Percentiles rank a stretch among this genome's conserved stretches.
Conservation (phyloP, 1,140 invertebrate genomes). For the Pogonomyrmex barbatus region DNA sequence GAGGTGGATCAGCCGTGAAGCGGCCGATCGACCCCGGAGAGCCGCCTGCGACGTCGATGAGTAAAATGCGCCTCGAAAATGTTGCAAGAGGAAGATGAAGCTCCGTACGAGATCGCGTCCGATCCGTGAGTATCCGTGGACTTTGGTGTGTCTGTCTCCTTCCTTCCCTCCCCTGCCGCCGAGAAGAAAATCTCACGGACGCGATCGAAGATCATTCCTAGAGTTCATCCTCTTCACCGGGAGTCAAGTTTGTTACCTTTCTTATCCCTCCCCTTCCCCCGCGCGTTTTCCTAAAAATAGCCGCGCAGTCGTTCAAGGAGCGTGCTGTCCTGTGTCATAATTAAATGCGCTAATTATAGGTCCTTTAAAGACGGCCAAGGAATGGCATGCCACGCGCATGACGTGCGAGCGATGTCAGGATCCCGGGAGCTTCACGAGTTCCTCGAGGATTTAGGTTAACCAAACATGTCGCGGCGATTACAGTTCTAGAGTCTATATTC, state of each 20-base stretch:
- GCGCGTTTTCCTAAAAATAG: conserved; percentile 76
- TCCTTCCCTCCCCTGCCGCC: neutral
- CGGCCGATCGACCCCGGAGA: neutral
- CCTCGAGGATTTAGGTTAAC: conserved; percentile 53
- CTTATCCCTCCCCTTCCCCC: neutral
- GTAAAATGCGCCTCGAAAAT: conserved; percentile 82
- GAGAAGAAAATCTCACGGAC: no score
- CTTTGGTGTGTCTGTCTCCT: neutral
- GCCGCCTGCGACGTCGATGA: conserved; percentile 59
- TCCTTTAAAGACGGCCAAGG: conserved; percentile 62
- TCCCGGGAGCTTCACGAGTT: neutral
- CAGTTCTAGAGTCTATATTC: no score
- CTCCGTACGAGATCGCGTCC: conserved; percentile 77
- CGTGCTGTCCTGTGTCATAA: conserved; percentile 57
- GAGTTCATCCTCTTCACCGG: neutral
- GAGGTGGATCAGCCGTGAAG: no score
- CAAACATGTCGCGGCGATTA: neutral
- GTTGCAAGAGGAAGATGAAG: conserved; percentile 83
- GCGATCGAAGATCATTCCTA: neutral
- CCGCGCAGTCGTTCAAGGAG: conserved; percentile 61
- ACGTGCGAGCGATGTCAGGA: conserved; percentile 28
- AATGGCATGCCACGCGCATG: conserved; percentile 42
- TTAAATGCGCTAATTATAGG: conserved; percentile 73
- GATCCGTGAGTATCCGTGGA: conserved; percentile 78
- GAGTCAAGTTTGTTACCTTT: conserved; percentile 7